Percentiles rank a stretch among this genome's conserved stretches.
Evolutionary conservation across 2,888 invertebrate species (phyloP).

Genomic region (Melanargia galathea): DNA sequence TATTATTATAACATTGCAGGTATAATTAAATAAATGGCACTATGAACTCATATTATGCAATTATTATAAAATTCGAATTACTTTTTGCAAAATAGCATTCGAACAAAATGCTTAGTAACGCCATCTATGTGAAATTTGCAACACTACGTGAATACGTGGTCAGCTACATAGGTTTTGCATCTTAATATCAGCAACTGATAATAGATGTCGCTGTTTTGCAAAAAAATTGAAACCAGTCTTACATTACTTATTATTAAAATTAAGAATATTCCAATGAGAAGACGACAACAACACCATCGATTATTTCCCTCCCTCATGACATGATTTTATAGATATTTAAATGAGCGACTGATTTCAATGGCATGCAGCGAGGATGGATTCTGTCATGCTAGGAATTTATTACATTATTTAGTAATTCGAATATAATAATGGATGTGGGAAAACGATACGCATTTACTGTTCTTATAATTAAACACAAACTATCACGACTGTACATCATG

Average conservation of each 20-base stretch:
- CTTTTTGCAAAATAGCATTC: background rate
- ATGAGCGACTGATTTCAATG: constrained; percentile 68
- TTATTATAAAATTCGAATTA: background rate
- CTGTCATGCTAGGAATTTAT: constrained; percentile 45
- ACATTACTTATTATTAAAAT: constrained; percentile 28
- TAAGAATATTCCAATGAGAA: constrained; percentile 68
- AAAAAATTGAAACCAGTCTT: constrained; percentile 68
- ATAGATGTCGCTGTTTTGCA: constrained; percentile 73
- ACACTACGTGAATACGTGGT: constrained; percentile 18
- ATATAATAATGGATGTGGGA: background rate
- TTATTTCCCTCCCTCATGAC: constrained; percentile 18
- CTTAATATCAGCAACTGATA: constrained; percentile 16
- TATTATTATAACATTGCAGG: too few species aligned
- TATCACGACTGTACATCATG: constrained; percentile 2
- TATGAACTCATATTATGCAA: too few species aligned
- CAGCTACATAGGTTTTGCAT: background rate
- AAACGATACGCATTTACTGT: background rate
- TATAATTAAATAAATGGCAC: too few species aligned
- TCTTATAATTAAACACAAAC: constrained; percentile 7
- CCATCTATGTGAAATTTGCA: constrained; percentile 58
- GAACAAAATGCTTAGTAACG: constrained; percentile 45
- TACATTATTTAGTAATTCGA: constrained; percentile 21
- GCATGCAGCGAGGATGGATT: constrained; percentile 43
- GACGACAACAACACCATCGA: constrained; percentile 40
- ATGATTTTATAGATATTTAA: constrained; percentile 42